Base-by-base conservation (phyloP, 2,797 vertebrate genomes). In the Spondyliosoma cantharus region DNA sequence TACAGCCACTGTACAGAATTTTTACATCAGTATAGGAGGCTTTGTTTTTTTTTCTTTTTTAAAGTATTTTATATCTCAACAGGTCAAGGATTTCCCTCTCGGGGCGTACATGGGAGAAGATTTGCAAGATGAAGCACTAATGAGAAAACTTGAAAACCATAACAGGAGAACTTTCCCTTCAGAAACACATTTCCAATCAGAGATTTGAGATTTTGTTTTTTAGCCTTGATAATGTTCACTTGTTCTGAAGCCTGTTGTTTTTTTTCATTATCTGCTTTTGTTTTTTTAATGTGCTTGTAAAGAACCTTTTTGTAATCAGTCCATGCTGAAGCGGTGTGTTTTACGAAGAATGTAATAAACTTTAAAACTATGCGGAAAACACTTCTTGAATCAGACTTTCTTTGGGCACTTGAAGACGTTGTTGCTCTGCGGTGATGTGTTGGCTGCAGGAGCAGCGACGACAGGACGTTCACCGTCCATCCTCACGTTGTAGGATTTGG, bases 321-420 rank as follows among this genome's bases (percentile, higher is more conserved):
- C 80, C 81, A 88, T 89, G 78, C 86, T 85, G 86, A 93, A 94
- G 88, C 86, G 59, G 81, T 86, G 70, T 91, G 65, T 91, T 91
- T 96, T 96, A 96, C 95, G 48, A 89, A 66, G 20, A 86, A 76
- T 60, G 59, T 94, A 97, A 96, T 97, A 97, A 98, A 97, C 90
- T 81, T 91, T 88, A 85, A 83, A 90, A 76, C 48, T 60, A 32
- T 22, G 37, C 11, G 2, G 60, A 52, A 25, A 7, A 1, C 20
- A 5, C 42, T 57, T 46, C 25, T 58, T 50, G 37, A 7, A 43
- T 76, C 78, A 74, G 25, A 65, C 62, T 63, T 62, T 93, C 88
- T 93, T 90, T 70, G 95, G 93, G 71, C 98, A 99, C 82, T 95
- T 97, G 90, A 98, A 96, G 95, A 97, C 94, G 82, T 92, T 90